Conservation (phyloP, 37 sponge, comb jelly and placozoan genomes). For the Beroe ovata region DNA sequence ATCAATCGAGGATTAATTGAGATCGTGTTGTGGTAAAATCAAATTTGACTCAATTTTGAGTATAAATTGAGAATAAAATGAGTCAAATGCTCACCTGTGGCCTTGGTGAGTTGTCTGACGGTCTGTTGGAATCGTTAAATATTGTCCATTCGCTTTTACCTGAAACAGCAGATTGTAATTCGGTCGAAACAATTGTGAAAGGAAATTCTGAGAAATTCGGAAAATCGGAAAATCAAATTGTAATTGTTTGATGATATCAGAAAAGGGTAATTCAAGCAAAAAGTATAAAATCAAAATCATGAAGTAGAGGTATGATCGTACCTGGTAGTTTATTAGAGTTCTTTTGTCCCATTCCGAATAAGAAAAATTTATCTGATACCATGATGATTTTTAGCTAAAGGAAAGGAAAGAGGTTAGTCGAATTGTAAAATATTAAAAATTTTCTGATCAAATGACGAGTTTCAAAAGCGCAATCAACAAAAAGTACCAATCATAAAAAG, state of each 20-base stretch:
- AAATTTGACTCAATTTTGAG: no score
- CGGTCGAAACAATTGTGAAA: neutral
- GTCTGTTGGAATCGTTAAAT: conserved; percentile 1
- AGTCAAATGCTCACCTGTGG: neutral
- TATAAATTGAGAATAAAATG: neutral
- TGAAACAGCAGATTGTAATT: neutral
- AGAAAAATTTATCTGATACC: conserved; percentile 26
- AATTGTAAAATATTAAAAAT: neutral
- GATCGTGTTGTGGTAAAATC: no score
- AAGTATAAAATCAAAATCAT: no score
- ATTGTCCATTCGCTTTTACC: conserved; percentile 51
- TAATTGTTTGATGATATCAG: no score
- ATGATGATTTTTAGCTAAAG: neutral
- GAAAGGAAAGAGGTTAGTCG: neutral
- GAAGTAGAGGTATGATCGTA: neutral
- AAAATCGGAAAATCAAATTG: neutral
- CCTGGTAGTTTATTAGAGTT: conserved; percentile 62
- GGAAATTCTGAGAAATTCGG: neutral
- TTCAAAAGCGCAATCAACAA: no score
- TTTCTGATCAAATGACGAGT: no score
- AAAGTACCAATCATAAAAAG: no score
- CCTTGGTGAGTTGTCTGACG: neutral
- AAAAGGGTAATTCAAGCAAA: no score
- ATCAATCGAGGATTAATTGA: no score
- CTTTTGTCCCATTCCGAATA: conserved; percentile 35